A percentile compares a stretch with the other conserved stretches of the same genome.
These are phyloP conservation scores for Talpa occidentalis DNA, from an alignment of 2,113 vertebrate species.

Conservation along the genomic window DNA sequence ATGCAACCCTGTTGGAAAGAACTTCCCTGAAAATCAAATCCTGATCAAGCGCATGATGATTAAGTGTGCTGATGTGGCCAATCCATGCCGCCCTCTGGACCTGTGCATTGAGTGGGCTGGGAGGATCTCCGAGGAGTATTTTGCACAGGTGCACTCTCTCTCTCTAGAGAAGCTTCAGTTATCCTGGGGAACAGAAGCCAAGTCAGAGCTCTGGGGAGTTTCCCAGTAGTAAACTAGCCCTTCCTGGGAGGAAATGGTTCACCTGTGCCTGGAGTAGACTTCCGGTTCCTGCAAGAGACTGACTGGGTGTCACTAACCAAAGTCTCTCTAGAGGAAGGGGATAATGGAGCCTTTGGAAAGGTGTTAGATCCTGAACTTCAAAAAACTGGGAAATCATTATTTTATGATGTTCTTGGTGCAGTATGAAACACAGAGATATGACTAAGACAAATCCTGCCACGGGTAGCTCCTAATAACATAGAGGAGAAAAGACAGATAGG, in stretches of 20 bases:
- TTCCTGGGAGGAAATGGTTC: background rate
- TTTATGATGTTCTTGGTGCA: background rate
- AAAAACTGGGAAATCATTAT: background rate
- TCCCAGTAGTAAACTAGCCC: background rate
- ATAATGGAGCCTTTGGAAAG: background rate
- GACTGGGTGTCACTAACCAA: background rate
- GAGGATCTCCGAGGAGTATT: conserved; percentile 98
- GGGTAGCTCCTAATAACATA: background rate
- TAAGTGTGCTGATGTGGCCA: conserved; percentile 97
- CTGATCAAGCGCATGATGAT: conserved; percentile 98
- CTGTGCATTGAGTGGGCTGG: conserved; percentile 97
- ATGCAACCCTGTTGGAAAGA: conserved; percentile 88
- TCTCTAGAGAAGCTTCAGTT: background rate
- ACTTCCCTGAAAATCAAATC: conserved; percentile 95
- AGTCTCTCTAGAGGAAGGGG: background rate
- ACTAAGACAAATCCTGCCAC: background rate
- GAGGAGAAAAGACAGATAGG: background rate
- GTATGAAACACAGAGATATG: background rate
- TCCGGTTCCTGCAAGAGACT: background rate
- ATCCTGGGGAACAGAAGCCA: background rate
- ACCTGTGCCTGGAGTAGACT: background rate
- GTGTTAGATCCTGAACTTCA: background rate
- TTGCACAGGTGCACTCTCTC: conserved; percentile 90
- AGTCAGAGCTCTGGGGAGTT: background rate
- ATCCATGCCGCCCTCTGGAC: conserved; percentile 95